Conservation (phyloP, 37 sponge, comb jelly and placozoan genomes). For the Halichondria panicea region DNA sequence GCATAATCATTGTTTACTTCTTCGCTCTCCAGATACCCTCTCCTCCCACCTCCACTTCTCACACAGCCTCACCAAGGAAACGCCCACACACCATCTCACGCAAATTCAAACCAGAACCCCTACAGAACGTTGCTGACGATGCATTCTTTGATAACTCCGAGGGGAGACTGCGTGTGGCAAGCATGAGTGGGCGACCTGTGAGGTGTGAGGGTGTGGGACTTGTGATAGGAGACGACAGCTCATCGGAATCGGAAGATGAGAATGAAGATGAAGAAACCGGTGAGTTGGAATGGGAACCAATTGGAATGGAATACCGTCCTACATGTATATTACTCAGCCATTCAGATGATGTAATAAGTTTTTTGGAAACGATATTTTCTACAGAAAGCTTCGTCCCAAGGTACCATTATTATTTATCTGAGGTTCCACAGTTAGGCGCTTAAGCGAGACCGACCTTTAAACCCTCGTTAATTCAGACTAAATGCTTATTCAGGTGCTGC, state of each 20-base stretch:
- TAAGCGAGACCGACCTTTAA: too few relatives aligned
- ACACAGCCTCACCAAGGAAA: background rate
- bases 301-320: background rate
- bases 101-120: background rate
- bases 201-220: conserved; percentile 18
- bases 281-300: background rate
- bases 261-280: background rate
- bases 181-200: conserved; percentile 32
- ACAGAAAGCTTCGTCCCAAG: too few relatives aligned
- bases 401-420: too few relatives aligned
- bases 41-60: background rate
- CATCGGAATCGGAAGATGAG: conserved; percentile 33
- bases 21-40: background rate
- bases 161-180: conserved; percentile 9
- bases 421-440: too few relatives aligned
- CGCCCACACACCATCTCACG: background rate
- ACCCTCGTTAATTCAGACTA: too few relatives aligned
- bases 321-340: too few relatives aligned
- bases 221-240: conserved; percentile 32
- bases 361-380: too few relatives aligned
- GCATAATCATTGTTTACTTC: too few relatives aligned
- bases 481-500: too few relatives aligned
- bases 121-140: background rate
- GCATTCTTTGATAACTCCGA: too few relatives aligned
- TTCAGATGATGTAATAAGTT: too few relatives aligned